Evolutionary conservation across 2,113 vertebrate species (phyloP).

Genomic region (Columba livia): DNA sequence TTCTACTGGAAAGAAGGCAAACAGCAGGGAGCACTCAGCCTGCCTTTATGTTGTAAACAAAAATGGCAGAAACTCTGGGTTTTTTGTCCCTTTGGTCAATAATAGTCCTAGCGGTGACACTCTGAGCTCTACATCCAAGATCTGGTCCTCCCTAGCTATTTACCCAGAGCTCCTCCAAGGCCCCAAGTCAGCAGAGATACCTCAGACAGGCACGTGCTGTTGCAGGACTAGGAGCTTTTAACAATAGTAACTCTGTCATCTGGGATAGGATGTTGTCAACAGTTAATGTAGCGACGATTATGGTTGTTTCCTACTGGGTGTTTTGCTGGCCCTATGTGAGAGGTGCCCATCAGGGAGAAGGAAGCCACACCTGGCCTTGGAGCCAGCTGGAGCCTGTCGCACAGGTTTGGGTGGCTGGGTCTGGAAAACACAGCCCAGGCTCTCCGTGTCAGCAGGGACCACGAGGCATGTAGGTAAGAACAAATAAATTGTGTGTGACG

Average conservation of each 20-base stretch:
- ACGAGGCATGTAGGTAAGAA: not conserved
- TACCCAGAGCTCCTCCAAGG: not conserved
- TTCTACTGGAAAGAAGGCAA: not conserved
- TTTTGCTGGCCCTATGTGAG: rapidly evolving
- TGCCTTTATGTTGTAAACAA: not conserved
- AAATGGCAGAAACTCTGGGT: not conserved
- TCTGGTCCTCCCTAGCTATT: not conserved
- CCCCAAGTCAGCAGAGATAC: not conserved
- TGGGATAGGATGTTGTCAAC: not conserved
- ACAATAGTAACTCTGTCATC: not conserved
- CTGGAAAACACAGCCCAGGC: not conserved
- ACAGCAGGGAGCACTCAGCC: not conserved
- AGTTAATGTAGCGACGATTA: not conserved
- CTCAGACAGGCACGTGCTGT: not conserved
- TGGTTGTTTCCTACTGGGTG: not conserved
- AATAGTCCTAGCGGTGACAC: rapidly evolving
- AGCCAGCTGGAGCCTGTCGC: not conserved
- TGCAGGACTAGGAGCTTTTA: not conserved
- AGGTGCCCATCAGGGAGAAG: not conserved
- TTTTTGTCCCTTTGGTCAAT: not conserved
- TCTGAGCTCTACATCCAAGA: not conserved
- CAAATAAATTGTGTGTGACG: not conserved
- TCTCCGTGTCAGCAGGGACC: rapidly evolving
- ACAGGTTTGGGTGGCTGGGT: not conserved
- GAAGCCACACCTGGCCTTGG: not conserved